phyloP scores from a whole-genome alignment of 2,888 invertebrate genomes.

The Theodoxus fluviatilis region DNA sequence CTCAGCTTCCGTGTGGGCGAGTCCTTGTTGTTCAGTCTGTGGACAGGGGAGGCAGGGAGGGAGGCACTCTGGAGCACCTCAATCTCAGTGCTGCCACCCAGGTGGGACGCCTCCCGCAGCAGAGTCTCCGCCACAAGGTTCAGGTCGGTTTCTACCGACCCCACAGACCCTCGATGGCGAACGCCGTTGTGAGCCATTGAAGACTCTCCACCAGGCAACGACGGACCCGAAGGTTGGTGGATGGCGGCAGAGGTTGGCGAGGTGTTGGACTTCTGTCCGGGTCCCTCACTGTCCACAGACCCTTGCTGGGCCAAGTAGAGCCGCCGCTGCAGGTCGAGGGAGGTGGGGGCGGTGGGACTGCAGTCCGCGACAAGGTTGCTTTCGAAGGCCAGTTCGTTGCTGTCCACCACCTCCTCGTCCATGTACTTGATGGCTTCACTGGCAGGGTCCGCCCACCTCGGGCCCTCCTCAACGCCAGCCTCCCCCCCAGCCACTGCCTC shows the following conservation, averaged over 20 bases:
- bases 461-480: constrained; percentile 27
- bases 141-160: no score
- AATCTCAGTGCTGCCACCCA: constrained; percentile 27
- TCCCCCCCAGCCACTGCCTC: constrained; percentile 12
- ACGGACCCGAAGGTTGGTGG: no score
- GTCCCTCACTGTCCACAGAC: constrained; percentile 32
- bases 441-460: constrained; percentile 63
- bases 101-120: no score
- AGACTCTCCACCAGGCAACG: no score
- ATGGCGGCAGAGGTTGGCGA: no score
- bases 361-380: constrained; percentile 45
- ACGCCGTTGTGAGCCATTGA: no score
- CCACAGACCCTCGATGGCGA: no score
- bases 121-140: no score
- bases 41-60: constrained; percentile 58
- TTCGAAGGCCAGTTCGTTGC: constrained; percentile 37
- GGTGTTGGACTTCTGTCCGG: no score
- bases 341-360: constrained; percentile 37
- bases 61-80: constrained; percentile 56
- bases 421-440: constrained; percentile 69
- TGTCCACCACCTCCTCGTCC: constrained; percentile 70
- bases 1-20: constrained; percentile 43
- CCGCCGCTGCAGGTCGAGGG: constrained; percentile 31
- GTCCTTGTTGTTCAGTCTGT: constrained; percentile 42
- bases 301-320: constrained; percentile 36